Evolutionary conservation across 2,888 invertebrate genomes (phyloP).

Genomic region (Cecidostiba fungosa): DNA sequence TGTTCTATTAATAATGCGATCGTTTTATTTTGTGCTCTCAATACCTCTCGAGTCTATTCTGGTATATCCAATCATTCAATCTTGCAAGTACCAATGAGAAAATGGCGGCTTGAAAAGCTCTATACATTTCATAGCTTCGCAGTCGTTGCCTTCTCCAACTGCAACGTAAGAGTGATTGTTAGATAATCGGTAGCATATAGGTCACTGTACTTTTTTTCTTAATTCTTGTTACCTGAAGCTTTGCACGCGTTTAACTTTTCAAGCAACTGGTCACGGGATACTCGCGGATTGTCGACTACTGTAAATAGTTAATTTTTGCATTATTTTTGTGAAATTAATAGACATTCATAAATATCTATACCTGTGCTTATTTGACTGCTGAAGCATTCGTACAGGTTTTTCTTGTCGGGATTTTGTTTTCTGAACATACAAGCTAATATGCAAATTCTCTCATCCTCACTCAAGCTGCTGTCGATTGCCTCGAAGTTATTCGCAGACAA

Average conservation of each 20-base stretch:
- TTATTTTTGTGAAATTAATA: not conserved
- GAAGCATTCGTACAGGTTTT: not conserved
- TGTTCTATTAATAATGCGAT: not conserved
- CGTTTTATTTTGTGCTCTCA: slow-evolving; percentile 6
- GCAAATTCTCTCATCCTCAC: not conserved
- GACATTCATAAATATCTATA: not conserved
- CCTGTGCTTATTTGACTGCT: not conserved
- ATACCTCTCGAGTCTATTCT: not conserved
- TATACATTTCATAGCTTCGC: not conserved
- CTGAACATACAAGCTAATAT: slow-evolving; percentile 3
- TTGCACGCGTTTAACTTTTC: not conserved
- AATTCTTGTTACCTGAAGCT: not conserved
- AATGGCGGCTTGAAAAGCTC: slow-evolving; percentile 1
- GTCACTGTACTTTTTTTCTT: not conserved
- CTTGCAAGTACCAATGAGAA: slow-evolving; percentile 1
- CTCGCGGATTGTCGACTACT: too few species aligned
- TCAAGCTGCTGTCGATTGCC: too few species aligned
- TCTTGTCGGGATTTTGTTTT: not conserved
- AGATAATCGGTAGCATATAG: not conserved
- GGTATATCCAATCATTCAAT: slow-evolving; percentile 7
- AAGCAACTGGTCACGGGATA: not conserved
- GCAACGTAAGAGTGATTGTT: not conserved
- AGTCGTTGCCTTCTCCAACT: slow-evolving; percentile 7
- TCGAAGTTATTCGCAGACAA: too few species aligned
- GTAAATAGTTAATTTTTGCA: too few species aligned